Evolutionary conservation across 30 jellyfish, hydroid and myxozoan genomes (phyloP), one percentile per base, ranked within the genome.

Genomic region (Calvadosia cruxmelitensis): DNA sequence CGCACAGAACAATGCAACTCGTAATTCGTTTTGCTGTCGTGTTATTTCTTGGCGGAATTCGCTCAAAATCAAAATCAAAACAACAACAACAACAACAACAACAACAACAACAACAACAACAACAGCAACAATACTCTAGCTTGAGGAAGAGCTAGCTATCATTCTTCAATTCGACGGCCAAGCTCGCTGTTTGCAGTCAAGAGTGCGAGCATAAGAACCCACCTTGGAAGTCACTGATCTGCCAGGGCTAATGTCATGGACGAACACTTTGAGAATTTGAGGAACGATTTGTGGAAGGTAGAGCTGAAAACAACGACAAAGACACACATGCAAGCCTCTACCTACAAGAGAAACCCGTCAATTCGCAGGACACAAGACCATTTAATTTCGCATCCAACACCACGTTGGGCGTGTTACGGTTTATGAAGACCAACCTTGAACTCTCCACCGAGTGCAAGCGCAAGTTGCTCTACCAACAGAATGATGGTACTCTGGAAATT

Each of bases 371-470:
- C 3, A 27, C 12, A 0, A n/a, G n/a, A n/a, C n/a, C n/a, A n/a
- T n/a, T n/a, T n/a, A n/a, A n/a, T n/a, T n/a, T n/a, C n/a, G n/a
- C n/a, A n/a, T n/a, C n/a, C n/a, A n/a, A n/a, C n/a, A n/a, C n/a
- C n/a, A n/a, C n/a, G n/a, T n/a, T n/a, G n/a, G n/a, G n/a, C n/a
- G n/a, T 48, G 12, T 48, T 7, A 48, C 12, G 61, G n/a, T n/a
- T 48, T 7, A 12, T n/a, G n/a, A 12, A 48, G 15, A 5, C 82
- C 33, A 72, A 86, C 96, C 81, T 79, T 86, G 78, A 86, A 86
- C 52, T 86, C 96, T 79, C 96, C 96, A 27, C 94, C 85, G 3
- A 86, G 86, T 28, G 96, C 96, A 13, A 72, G 82, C 3, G 96
- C 93, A n/a, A 86, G 84, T 28, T 86, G 94, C 42, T 78, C 96